These are phyloP conservation scores for Rostratula benghalensis DNA, from an alignment of 2,113 vertebrate genomes.

Conservation along the genomic window DNA sequence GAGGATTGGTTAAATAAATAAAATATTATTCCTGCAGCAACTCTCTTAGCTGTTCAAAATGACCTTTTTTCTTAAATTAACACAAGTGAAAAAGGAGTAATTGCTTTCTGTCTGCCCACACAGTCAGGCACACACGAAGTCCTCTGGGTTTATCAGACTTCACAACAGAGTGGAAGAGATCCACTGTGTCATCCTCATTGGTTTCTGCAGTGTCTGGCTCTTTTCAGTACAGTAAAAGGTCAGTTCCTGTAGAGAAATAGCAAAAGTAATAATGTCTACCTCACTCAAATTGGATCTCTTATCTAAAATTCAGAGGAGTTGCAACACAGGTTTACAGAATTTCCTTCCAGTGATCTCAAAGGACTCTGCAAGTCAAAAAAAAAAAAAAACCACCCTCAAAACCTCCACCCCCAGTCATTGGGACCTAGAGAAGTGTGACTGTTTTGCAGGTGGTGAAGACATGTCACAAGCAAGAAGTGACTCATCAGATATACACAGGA, in stretches of 20 bases:
- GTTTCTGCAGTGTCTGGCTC: constrained; percentile 11
- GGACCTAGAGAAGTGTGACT: neutral
- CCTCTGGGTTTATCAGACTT: neutral
- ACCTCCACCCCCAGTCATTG: neutral
- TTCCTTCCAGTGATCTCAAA: constrained; percentile 22
- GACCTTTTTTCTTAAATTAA: constrained; percentile 14
- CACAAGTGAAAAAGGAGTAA: constrained; percentile 2
- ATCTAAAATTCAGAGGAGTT: constrained; percentile 31
- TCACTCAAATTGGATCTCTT: constrained; percentile 15
- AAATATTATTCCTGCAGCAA: constrained; percentile 3
- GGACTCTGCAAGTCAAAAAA: neutral
- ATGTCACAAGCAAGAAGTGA: constrained; percentile 25
- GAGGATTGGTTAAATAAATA: constrained; percentile 28
- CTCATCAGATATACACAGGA: neutral
- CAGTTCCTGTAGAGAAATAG: neutral
- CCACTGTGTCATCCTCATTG: neutral
- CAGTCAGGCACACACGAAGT: neutral
- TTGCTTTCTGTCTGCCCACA: neutral
- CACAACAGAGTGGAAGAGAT: neutral
- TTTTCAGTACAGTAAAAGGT: constrained; percentile 20
- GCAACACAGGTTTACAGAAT: constrained; percentile 8
- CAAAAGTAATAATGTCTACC: constrained; percentile 5
- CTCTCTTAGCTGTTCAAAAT: neutral
- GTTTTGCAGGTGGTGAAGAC: constrained; percentile 9
- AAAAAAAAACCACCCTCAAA: neutral